These are phyloP conservation scores for Cryptus viduatorius DNA, from an alignment of 2,888 invertebrate species.

Conservation along the genomic window DNA sequence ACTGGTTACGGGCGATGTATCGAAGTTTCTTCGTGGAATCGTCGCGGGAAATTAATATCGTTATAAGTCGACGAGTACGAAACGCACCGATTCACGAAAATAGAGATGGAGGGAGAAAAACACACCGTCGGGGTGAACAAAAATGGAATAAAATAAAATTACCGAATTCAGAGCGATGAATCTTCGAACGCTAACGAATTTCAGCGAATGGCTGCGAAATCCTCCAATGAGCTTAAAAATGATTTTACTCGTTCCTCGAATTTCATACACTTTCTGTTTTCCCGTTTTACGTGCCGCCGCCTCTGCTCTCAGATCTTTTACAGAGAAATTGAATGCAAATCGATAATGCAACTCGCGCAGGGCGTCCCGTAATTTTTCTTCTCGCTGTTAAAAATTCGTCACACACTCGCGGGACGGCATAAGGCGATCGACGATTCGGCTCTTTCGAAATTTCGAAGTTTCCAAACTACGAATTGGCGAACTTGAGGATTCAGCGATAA, in stretches of 20 bases:
- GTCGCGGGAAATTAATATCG: background rate
- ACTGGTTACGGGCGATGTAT: too few relatives aligned
- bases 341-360: background rate
- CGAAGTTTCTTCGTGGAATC: background rate
- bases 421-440: slow-evolving; percentile 30
- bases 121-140: too few relatives aligned
- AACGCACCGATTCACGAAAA: too few relatives aligned
- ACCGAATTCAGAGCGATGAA: slow-evolving; percentile 1
- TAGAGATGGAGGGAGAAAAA: too few relatives aligned
- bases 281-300: too few relatives aligned
- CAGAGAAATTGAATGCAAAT: too few relatives aligned
- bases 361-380: background rate
- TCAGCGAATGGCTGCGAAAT: background rate
- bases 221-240: slow-evolving; percentile 31
- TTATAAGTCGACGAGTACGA: too few relatives aligned
- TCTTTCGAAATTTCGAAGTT: slow-evolving; percentile 51
- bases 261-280: background rate
- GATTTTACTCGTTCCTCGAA: background rate
- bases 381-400: background rate
- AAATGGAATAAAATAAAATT: too few relatives aligned
- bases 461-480: too few relatives aligned
- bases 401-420: background rate
- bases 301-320: too few relatives aligned
- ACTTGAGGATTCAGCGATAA: slow-evolving; percentile 52
- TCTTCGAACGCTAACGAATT: slow-evolving; percentile 19